These are phyloP conservation scores for Gonioctena quinquepunctata DNA, from an alignment of 1,140 invertebrate species.

Conservation along the genomic window DNA sequence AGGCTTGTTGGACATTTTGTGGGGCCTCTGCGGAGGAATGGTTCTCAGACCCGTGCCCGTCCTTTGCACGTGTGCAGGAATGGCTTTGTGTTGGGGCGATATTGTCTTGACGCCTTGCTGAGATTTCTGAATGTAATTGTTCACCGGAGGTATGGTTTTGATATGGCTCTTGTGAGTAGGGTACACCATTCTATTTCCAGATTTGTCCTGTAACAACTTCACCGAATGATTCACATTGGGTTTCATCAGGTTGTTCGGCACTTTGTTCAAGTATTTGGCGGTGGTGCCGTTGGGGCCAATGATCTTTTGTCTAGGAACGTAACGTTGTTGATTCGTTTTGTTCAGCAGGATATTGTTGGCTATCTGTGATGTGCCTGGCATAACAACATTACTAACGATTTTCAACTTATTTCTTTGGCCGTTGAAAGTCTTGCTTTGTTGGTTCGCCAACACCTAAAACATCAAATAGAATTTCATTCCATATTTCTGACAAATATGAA, in stretches of 20 bases:
- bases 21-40: conserved; percentile 48
- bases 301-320: conserved; percentile 32
- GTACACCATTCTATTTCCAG: conserved; percentile 31
- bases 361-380: conserved; percentile 37
- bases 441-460: not conserved
- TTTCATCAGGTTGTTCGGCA: conserved; percentile 28
- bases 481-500: no score
- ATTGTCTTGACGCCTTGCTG: conserved; percentile 45
- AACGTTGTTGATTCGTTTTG: conserved; percentile 32
- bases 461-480: no score
- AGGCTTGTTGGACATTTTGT: conserved; percentile 45
- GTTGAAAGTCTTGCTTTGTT: conserved; percentile 42
- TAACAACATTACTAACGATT: conserved; percentile 51
- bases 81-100: conserved; percentile 40
- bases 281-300: conserved; percentile 29
- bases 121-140: conserved; percentile 34
- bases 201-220: conserved; percentile 22
- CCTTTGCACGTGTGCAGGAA: conserved; percentile 43
- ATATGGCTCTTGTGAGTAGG: conserved; percentile 45
- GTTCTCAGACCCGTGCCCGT: conserved; percentile 47
- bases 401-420: conserved; percentile 53
- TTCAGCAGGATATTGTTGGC: conserved; percentile 43
- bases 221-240: conserved; percentile 14
- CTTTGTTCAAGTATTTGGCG: conserved; percentile 37
- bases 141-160: conserved; percentile 41